These are phyloP conservation scores for Varanus komodoensis DNA, from an alignment of 2,113 vertebrate genomes.

Conservation along the genomic window DNA sequence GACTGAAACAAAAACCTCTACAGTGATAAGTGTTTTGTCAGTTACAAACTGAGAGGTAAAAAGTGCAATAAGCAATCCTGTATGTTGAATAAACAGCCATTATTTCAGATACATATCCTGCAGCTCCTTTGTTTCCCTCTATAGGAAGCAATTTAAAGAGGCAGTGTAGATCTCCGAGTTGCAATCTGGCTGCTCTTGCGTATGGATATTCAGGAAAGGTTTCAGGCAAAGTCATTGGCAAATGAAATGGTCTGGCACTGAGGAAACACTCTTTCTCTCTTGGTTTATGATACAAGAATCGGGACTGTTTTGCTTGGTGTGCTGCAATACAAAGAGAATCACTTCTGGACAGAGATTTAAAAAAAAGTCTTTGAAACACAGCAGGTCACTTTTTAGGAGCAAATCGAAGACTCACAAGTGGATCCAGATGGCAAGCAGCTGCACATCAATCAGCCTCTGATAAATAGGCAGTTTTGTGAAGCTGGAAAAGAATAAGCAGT, in stretches of 20 bases:
- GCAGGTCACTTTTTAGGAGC: neutral
- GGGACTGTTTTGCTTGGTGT: neutral
- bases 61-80: neutral
- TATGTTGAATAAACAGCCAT: neutral
- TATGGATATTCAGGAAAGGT: neutral
- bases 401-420: neutral
- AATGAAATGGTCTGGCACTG: neutral
- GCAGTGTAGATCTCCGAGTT: no score
- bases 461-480: neutral
- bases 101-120: neutral
- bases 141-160: neutral
- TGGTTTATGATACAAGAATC: neutral
- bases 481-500: neutral
- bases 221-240: neutral
- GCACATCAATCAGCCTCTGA: neutral
- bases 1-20: no score
- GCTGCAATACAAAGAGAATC: neutral
- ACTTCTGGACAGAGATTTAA: neutral
- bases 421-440: slow-evolving; percentile 14
- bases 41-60: neutral
- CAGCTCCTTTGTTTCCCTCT: neutral
- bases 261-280: neutral
- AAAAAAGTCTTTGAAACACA: neutral
- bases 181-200: neutral
- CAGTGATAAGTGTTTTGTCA: neutral